Conservation (phyloP, 1,140 invertebrate genomes). For the Hesperophylax magnus region DNA sequence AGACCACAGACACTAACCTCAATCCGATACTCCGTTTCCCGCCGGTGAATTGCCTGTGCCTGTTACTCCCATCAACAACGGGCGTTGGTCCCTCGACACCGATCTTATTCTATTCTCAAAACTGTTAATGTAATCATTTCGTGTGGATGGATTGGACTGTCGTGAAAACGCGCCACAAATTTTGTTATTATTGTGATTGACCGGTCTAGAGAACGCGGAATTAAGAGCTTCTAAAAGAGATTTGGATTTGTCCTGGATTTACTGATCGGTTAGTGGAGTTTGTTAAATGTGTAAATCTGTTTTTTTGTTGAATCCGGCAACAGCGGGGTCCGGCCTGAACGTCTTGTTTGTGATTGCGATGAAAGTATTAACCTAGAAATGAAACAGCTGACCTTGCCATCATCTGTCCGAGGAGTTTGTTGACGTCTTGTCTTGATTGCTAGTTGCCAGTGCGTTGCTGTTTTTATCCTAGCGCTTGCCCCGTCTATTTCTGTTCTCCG, state of each 20-base stretch:
- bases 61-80: neutral
- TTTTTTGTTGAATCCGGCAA: too few species aligned
- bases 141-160: too few species aligned
- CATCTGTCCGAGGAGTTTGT: conserved; percentile 17
- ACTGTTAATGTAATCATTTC: too few species aligned
- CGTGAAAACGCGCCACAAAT: neutral
- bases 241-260: neutral
- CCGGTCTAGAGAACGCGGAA: conserved; percentile 14
- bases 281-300: too few species aligned
- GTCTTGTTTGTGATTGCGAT: neutral
- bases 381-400: conserved; percentile 32
- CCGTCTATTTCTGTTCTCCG: conserved; percentile 9
- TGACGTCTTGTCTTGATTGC: conserved; percentile 13
- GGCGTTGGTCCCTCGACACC: too few species aligned
- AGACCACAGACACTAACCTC: neutral
- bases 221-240: neutral
- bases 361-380: conserved; percentile 28
- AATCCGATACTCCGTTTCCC: neutral
- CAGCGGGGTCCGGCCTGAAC: too few species aligned
- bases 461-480: neutral
- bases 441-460: neutral
- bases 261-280: too few species aligned
- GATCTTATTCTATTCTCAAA: too few species aligned
- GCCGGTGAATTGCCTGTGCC: neutral
- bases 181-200: neutral